Evolutionary conservation across 2,797 vertebrate species (phyloP).

Genomic region (Garrulus glandarius): DNA sequence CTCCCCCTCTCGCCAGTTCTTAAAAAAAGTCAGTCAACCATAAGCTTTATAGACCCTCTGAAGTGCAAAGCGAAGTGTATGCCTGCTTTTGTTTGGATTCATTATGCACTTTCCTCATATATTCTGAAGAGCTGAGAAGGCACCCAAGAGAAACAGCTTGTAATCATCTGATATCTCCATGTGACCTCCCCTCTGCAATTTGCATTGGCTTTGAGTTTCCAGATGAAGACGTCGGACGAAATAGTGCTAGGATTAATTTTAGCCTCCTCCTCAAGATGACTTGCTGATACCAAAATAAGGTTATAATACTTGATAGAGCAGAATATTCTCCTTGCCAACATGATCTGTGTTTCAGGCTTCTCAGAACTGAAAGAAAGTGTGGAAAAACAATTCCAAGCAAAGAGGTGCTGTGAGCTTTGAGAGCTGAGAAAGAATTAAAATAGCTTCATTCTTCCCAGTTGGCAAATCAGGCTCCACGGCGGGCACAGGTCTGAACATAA

Average conservation of each 20-base stretch:
- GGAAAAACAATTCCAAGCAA: slow-evolving; percentile 1
- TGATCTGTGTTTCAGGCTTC: slow-evolving; percentile 3
- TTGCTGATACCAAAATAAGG: slow-evolving; percentile 25
- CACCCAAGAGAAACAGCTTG: slow-evolving; percentile 22
- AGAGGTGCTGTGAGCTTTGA: neutral
- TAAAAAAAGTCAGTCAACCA: fast-evolving
- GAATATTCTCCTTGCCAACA: neutral
- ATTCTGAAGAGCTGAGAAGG: neutral
- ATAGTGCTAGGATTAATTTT: slow-evolving; percentile 45
- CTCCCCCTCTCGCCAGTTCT: neutral
- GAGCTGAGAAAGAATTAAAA: slow-evolving; percentile 4
- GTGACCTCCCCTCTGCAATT: slow-evolving; percentile 22
- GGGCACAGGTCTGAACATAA: neutral
- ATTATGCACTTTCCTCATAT: neutral
- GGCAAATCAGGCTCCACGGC: neutral
- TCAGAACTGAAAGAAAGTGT: neutral
- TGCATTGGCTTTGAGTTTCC: neutral
- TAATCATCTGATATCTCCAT: neutral
- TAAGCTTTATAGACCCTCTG: neutral
- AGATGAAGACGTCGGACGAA: neutral
- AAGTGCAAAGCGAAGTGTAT: neutral
- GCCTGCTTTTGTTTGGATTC: neutral
- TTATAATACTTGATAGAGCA: slow-evolving; percentile 1
- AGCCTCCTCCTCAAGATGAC: slow-evolving; percentile 31
- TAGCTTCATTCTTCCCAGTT: neutral